Evolutionary conservation across 2,888 invertebrate genomes (phyloP).

Genomic region (Erebia ligea): DNA sequence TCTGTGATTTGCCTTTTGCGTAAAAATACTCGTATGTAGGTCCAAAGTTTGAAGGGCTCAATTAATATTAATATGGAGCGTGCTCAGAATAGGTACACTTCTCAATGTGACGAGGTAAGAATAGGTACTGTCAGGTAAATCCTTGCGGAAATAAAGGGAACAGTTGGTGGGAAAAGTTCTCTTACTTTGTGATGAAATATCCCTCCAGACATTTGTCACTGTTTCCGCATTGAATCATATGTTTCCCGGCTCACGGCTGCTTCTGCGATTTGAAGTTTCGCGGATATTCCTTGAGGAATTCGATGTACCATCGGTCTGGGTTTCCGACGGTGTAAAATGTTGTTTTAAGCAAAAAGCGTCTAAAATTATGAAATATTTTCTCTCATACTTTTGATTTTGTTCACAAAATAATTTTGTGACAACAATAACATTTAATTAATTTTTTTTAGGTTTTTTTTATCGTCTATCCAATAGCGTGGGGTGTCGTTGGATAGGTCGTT

Average conservation of each 20-base stretch:
- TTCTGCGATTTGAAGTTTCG: not conserved
- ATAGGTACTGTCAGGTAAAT: not conserved
- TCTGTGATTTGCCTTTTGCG: too few relatives aligned
- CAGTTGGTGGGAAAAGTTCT: not conserved
- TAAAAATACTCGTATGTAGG: too few relatives aligned
- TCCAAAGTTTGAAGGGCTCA: too few relatives aligned
- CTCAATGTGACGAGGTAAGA: not conserved
- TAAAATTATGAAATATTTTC: not conserved
- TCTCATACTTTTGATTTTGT: too few relatives aligned
- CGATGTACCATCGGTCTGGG: not conserved
- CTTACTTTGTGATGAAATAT: conserved; percentile 15
- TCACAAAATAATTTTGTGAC: too few relatives aligned
- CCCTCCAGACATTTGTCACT: conserved; percentile 12
- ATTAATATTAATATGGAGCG: too few relatives aligned
- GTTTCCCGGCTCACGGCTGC: not conserved
- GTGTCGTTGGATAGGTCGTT: too few relatives aligned
- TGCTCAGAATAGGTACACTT: too few relatives aligned
- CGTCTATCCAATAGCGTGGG: too few relatives aligned
- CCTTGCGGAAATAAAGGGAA: not conserved
- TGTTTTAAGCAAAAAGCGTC: not conserved
- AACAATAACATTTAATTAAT: too few relatives aligned
- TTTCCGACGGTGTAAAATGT: not conserved
- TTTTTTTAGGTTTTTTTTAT: too few relatives aligned
- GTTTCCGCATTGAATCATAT: conserved; percentile 17
- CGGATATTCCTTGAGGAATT: conserved; percentile 12